A percentile compares a stretch with the other conserved stretches of the same genome.
Conservation (phyloP, 2,797 vertebrate genomes). For the Synanceia verrucosa region DNA sequence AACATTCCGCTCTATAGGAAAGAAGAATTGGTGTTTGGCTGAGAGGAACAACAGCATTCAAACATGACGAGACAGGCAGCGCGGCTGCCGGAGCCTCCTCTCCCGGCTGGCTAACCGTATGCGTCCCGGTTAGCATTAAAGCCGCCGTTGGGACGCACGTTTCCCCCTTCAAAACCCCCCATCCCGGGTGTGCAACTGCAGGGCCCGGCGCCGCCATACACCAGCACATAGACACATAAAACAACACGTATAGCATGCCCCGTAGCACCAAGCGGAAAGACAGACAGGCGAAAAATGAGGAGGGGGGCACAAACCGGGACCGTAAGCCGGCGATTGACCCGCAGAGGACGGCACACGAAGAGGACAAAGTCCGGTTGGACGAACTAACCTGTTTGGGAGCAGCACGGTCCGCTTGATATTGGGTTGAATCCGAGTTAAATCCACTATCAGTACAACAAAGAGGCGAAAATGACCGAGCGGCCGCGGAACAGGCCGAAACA, state of each 20-base stretch:
- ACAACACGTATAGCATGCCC: constrained; percentile 82
- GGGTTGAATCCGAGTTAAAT: constrained; percentile 86
- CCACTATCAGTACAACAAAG: constrained; percentile 96
- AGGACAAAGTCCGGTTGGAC: constrained; percentile 29
- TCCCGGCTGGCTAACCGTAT: constrained; percentile 41
- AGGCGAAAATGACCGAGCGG: constrained; percentile 96
- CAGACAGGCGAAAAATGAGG: constrained; percentile 66
- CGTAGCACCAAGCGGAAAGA: constrained; percentile 75
- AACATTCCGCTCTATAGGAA: constrained; percentile 74
- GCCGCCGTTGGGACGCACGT: constrained; percentile 65
- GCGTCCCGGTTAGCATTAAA: constrained; percentile 45
- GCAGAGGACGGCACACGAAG: constrained; percentile 26
- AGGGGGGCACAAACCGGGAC: constrained; percentile 65
- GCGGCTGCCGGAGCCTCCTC: constrained; percentile 36
- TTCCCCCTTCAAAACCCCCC: constrained; percentile 35
- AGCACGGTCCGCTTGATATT: constrained; percentile 78
- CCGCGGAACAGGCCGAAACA: constrained; percentile 90
- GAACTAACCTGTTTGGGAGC: constrained; percentile 82
- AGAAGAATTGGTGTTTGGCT: constrained; percentile 57
- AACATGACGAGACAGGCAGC: constrained; percentile 63
- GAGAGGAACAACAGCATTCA: constrained; percentile 58
- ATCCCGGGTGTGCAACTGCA: constrained; percentile 75
- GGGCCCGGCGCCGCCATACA: constrained; percentile 84
- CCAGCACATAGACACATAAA: constrained; percentile 63
- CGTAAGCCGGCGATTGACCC: constrained; percentile 42